phyloP scores from a whole-genome alignment of 2,888 invertebrate species.

The Leucozona laternaria region DNA sequence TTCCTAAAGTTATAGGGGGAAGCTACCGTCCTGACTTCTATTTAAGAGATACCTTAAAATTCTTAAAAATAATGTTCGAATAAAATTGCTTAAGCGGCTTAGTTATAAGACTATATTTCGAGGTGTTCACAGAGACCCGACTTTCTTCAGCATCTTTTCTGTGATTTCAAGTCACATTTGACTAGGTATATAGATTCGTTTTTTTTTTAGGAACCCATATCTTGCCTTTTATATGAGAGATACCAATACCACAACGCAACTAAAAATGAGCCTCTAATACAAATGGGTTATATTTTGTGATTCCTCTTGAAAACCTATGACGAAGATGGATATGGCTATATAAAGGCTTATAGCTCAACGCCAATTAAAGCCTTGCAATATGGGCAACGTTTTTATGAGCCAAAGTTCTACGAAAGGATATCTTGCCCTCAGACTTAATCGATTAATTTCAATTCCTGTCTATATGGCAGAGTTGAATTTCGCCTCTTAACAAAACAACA shows the following conservation, averaged over 20 bases:
- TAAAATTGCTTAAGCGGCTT: no score
- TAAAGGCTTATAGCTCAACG: neutral
- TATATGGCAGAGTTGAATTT: neutral
- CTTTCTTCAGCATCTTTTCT: no score
- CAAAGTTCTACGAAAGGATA: neutral
- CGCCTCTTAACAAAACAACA: neutral
- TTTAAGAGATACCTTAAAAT: no score
- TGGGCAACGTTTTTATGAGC: neutral
- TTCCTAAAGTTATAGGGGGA: no score
- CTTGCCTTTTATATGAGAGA: neutral
- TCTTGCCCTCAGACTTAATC: neutral
- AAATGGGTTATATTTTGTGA: neutral
- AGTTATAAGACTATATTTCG: no score
- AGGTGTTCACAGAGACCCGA: no score
- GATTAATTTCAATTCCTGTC: slow-evolving; percentile 27
- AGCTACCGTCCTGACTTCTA: no score
- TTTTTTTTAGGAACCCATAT: neutral
- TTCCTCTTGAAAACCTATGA: neutral
- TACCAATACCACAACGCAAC: neutral
- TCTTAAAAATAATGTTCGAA: no score
- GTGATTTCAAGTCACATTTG: no score
- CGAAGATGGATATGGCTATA: neutral
- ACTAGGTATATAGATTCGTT: no score
- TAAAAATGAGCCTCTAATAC: neutral
- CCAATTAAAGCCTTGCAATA: neutral